Evolutionary conservation across 2,888 invertebrate species (phyloP).

Genomic region (Agrochola litura): DNA sequence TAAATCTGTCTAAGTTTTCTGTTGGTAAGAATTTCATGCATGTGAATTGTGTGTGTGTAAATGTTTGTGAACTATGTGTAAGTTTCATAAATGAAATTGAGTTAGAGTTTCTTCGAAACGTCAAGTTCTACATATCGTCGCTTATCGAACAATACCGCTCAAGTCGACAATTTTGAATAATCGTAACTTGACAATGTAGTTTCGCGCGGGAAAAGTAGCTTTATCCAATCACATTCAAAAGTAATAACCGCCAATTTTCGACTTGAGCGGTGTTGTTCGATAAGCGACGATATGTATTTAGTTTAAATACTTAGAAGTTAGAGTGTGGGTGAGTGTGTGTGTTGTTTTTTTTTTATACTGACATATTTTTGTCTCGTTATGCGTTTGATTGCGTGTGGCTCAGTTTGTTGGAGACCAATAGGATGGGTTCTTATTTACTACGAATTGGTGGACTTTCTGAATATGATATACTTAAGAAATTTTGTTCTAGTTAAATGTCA

Average conservation of each 20-base stretch:
- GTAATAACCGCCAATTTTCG: too few relatives aligned
- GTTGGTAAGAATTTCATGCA: not conserved
- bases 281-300: too few relatives aligned
- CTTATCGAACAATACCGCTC: too few relatives aligned
- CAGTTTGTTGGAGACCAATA: not conserved
- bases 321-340: too few relatives aligned
- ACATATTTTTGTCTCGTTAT: not conserved
- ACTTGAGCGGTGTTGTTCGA: too few relatives aligned
- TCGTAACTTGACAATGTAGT: too few relatives aligned
- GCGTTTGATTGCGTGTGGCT: not conserved
- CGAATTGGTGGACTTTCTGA: not conserved
- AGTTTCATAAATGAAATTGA: not conserved
- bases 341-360: not conserved
- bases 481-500: slow-evolving; percentile 30
- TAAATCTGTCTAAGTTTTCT: not conserved
- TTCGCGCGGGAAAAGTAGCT: too few relatives aligned
- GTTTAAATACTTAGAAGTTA: too few relatives aligned
- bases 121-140: too few relatives aligned
- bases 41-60: not conserved
- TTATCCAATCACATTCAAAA: too few relatives aligned
- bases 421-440: not conserved
- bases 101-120: too few relatives aligned
- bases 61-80: not conserved
- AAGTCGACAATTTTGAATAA: too few relatives aligned
- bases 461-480: slow-evolving; percentile 11